Evolutionary conservation across 2,113 vertebrate genomes (phyloP), one percentile per base, ranked within the genome.

Genomic region (Polypterus senegalus): DNA sequence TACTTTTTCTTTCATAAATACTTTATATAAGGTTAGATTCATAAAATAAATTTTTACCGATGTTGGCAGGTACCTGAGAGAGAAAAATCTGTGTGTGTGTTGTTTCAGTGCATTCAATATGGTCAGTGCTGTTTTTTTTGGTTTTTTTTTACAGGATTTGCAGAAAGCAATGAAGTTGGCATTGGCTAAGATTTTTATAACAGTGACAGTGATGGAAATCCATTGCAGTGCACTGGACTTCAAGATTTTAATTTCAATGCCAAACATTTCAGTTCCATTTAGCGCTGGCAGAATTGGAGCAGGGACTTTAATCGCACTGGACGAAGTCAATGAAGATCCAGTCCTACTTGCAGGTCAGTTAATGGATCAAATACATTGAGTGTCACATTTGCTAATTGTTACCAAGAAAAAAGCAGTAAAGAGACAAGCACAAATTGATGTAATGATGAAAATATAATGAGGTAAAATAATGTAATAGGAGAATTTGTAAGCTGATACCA

Each of bases 161-260:
- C 54, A 8, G 4, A 5, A 8, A 27, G 10, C 10, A 47, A 56
- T 59, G 46, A 51, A 57, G 46, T 7, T 48, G 9, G 6, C 47
- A 3, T 47, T 46, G 27, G 27, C 27, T 4, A 57, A 46, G 27
- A 7, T 4, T 2, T 44, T 9, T 3, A 49, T 64, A 27, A 52
- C 62, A 5, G 45, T 68, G 45, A 46, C 66, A 54, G 11, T 52
- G 7, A 58, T 60, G 27, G 27, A 27, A 9, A 9, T 11, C 5
- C 4, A 59, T 46, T 54, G 56, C 48, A 45, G 57, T 3, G 47
- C 59, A 6, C 3, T 62, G 47, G 65, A 48, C 27, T 76, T 76
- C 58, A 72, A 66, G 44, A n/a, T 76, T 57, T 58, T 76, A 58
- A 55, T 76, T 55, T 69, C 66, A 44, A 64, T 71, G 55, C 71